Percentiles rank a stretch among this genome's conserved stretches.
Conservation (phyloP, 2,888 invertebrate genomes). For the Pristionchus entomophagus region DNA sequence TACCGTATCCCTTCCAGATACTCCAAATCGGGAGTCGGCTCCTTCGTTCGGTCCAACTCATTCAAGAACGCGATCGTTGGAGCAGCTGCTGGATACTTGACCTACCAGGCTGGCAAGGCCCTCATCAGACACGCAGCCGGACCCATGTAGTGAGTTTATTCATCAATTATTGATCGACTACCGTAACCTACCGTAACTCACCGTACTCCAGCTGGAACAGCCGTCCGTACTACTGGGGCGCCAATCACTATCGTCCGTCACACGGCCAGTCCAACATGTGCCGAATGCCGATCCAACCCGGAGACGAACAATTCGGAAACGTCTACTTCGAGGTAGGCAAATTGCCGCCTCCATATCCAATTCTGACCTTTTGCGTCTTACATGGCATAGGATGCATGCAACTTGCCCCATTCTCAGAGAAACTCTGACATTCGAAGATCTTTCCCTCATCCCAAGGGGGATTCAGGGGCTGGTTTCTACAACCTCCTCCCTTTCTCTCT, state of each 20-base stretch:
- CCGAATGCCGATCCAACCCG: conserved; percentile 72
- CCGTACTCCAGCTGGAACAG: conserved; percentile 72
- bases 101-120: conserved; percentile 74
- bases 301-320: conserved; percentile 71
- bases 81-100: conserved; percentile 74
- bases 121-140: conserved; percentile 69
- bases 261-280: conserved; percentile 69
- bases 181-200: conserved; percentile 31
- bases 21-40: conserved; percentile 67
- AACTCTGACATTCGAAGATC: neutral
- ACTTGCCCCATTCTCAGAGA: too few species aligned
- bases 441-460: neutral
- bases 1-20: conserved; percentile 53
- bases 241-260: conserved; percentile 64
- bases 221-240: conserved; percentile 73
- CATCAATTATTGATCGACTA: too few species aligned
- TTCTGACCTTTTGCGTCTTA: too few species aligned
- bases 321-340: conserved; percentile 67
- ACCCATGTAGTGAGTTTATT: conserved; percentile 71
- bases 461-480: neutral
- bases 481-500: neutral
- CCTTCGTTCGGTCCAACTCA: conserved; percentile 65
- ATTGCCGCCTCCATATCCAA: neutral
- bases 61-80: conserved; percentile 75
- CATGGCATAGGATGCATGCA: too few species aligned